Evolutionary conservation across 2,797 vertebrate species (phyloP).

Genomic region (Danio kyathit): DNA sequence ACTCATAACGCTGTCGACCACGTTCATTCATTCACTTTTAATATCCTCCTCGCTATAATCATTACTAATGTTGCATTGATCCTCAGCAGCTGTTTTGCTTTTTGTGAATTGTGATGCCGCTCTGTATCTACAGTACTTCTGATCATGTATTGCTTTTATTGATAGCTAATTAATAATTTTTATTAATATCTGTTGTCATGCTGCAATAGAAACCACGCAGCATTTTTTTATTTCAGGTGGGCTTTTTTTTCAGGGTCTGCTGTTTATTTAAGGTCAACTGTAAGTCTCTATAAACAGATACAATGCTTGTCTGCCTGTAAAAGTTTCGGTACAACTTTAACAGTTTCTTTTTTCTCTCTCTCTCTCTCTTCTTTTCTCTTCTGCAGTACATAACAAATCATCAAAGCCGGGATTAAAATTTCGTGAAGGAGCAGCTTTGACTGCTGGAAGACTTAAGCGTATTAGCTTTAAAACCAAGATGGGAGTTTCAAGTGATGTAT

Average conservation of each 20-base stretch:
- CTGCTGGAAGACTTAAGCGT: conserved; percentile 83
- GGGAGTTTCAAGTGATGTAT: conserved; percentile 80
- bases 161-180: too few relatives aligned
- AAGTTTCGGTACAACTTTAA: conserved; percentile 73
- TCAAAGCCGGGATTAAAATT: conserved; percentile 83
- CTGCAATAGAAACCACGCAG: conserved; percentile 92
- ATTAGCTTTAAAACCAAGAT: conserved; percentile 82
- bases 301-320: conserved; percentile 66
- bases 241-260: conserved; percentile 74
- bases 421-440: conserved; percentile 74
- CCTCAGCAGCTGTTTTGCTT: neutral
- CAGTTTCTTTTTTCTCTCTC: conserved; percentile 40
- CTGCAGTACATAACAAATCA: conserved; percentile 79
- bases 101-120: neutral
- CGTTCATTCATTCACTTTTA: neutral
- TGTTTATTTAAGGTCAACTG: neutral
- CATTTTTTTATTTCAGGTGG: conserved; percentile 84
- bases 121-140: neutral
- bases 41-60: conserved; percentile 7
- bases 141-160: conserved; percentile 16
- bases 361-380: conserved; percentile 59
- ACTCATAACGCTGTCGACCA: neutral
- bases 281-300: conserved; percentile 34
- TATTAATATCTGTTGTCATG: conserved; percentile 87
- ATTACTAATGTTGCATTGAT: neutral